Evolutionary conservation across 1,140 invertebrate genomes (phyloP).

Genomic region (Portunus trituberculatus): DNA sequence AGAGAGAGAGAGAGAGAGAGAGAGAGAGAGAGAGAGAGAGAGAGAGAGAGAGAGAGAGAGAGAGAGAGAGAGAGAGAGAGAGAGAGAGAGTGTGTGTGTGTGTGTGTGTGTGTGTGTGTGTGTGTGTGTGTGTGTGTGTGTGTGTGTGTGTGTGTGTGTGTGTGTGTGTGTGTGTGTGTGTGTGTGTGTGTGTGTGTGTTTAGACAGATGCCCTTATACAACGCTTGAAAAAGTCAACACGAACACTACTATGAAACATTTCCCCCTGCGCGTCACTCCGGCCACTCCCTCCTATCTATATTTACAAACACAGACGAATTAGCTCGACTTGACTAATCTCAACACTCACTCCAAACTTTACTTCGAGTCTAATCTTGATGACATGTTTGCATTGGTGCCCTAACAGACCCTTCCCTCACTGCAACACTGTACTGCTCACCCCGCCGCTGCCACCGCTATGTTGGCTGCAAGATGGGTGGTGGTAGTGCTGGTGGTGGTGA

Average conservation of each 20-base stretch:
- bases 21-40: too few species aligned
- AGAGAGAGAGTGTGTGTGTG: background rate
- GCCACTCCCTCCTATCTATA: background rate
- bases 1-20: too few species aligned
- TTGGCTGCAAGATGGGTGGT: background rate
- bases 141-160: background rate
- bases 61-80: too few species aligned
- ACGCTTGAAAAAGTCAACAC: background rate
- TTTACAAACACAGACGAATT: background rate
- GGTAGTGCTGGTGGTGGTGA: background rate
- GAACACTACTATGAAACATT: background rate
- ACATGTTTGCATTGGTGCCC: background rate
- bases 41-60: too few species aligned
- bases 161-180: background rate
- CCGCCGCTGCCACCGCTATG: background rate
- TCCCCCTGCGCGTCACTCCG: background rate
- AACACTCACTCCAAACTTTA: background rate
- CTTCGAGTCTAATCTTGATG: background rate
- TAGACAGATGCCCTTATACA: background rate
- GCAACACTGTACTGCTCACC: background rate
- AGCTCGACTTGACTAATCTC: background rate
- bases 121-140: background rate
- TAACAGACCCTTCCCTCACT: background rate
- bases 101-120: background rate
- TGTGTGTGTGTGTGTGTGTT: constrained; percentile 8